Percentiles rank a stretch among this genome's conserved stretches.
phyloP scores from a whole-genome alignment of 92 coral and sea anemone species.

The Epizoanthus illoricatus region DNA sequence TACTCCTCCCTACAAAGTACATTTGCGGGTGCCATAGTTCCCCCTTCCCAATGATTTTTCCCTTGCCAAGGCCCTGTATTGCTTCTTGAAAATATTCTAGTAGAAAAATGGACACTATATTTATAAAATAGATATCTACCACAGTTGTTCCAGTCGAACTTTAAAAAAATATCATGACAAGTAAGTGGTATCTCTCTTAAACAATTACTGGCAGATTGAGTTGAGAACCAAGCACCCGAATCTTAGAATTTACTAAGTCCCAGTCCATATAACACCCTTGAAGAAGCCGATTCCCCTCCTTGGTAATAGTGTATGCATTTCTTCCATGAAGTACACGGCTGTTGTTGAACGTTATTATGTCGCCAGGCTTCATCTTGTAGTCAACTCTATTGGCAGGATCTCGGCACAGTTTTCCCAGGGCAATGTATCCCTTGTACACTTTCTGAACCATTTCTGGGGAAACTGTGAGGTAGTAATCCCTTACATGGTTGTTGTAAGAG shows the following conservation, averaged over 20 bases:
- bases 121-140: too few relatives aligned
- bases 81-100: too few relatives aligned
- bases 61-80: too few relatives aligned
- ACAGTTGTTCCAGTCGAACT: too few relatives aligned
- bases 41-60: too few relatives aligned
- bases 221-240: constrained; percentile 63
- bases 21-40: too few relatives aligned
- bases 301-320: constrained; percentile 53
- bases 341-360: constrained; percentile 74
- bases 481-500: constrained; percentile 68
- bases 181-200: neutral
- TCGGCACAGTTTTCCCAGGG: constrained; percentile 66
- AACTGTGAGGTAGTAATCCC: constrained; percentile 51
- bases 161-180: too few relatives aligned
- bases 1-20: too few relatives aligned
- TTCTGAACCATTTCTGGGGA: constrained; percentile 62
- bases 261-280: constrained; percentile 85
- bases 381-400: constrained; percentile 70
- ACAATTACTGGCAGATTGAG: constrained; percentile 54
- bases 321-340: constrained; percentile 90
- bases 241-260: constrained; percentile 77
- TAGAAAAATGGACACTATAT: too few relatives aligned
- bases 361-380: constrained; percentile 76
- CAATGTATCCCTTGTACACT: constrained; percentile 62
- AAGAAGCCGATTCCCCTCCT: constrained; percentile 57